A percentile compares a stretch with the other conserved stretches of the same genome.
These are phyloP conservation scores for Ceratina australensis DNA, from an alignment of 1,140 invertebrate species.

Conservation along the genomic window DNA sequence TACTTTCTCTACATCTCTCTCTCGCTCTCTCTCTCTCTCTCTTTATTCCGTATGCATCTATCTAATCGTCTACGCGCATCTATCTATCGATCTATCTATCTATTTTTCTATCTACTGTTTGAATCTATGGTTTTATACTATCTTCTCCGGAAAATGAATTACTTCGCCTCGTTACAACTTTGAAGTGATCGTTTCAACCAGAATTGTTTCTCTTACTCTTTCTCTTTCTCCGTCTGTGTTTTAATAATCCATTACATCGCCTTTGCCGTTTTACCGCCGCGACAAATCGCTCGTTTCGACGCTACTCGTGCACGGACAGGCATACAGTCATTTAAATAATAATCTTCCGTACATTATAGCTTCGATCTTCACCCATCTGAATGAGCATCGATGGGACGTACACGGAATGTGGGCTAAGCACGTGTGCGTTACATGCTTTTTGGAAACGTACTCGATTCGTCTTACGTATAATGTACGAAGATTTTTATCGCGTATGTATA, in stretches of 20 bases:
- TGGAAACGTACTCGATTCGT: too few relatives aligned
- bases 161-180: slow-evolving; percentile 28
- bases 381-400: too few relatives aligned
- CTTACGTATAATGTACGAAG: too few relatives aligned
- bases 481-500: too few relatives aligned
- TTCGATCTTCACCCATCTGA: too few relatives aligned
- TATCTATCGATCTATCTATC: slow-evolving; percentile 27
- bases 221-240: slow-evolving; percentile 22
- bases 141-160: slow-evolving; percentile 1
- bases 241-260: slow-evolving; percentile 1
- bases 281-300: slow-evolving; percentile 41
- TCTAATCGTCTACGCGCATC: slow-evolving; percentile 6
- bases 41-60: slow-evolving; percentile 33
- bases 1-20: slow-evolving; percentile 42
- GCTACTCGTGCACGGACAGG: slow-evolving; percentile 41
- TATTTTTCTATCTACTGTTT: slow-evolving; percentile 33
- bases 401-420: too few relatives aligned
- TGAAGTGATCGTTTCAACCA: slow-evolving; percentile 49
- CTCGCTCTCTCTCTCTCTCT: slow-evolving; percentile 44
- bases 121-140: neutral
- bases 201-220: slow-evolving; percentile 36
- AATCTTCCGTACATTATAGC: too few relatives aligned
- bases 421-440: too few relatives aligned
- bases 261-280: slow-evolving; percentile 22
- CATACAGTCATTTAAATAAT: neutral